These are phyloP conservation scores for Polyommatus iphigenia DNA, from an alignment of 2,888 invertebrate genomes.

Conservation along the genomic window DNA sequence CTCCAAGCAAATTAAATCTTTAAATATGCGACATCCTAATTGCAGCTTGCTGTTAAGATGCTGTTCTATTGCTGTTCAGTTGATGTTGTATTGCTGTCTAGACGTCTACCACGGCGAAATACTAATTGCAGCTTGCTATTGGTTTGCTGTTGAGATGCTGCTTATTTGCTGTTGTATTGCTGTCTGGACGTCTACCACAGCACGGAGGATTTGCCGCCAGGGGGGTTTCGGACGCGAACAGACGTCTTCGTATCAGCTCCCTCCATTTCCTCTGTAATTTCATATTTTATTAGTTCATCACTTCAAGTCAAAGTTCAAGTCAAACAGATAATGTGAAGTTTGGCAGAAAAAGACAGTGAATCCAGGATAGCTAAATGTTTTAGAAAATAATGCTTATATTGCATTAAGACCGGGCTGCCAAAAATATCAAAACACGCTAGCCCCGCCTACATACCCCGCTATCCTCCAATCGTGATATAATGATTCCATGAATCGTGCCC, in stretches of 20 bases:
- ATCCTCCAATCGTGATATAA: too few species aligned
- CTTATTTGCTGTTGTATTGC: neutral
- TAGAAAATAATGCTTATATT: too few species aligned
- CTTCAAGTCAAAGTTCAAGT: too few species aligned
- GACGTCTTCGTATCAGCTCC: slow-evolving; percentile 87
- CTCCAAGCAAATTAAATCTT: neutral
- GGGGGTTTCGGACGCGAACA: slow-evolving; percentile 93
- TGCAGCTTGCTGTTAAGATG: neutral
- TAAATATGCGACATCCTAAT: neutral
- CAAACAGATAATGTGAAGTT: too few species aligned
- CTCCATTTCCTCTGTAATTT: slow-evolving; percentile 86
- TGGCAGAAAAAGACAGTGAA: too few species aligned
- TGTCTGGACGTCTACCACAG: slow-evolving; percentile 83
- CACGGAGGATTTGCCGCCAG: slow-evolving; percentile 92
- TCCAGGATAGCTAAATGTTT: too few species aligned
- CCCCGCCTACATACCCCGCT: too few species aligned
- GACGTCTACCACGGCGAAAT: slow-evolving; percentile 83
- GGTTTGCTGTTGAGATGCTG: neutral
- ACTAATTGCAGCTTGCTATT: neutral
- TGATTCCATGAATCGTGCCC: too few species aligned
- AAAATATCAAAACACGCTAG: too few species aligned
- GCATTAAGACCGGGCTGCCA: too few species aligned
- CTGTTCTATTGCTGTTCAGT: neutral
- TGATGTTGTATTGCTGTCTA: neutral
- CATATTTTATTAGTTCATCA: slow-evolving; percentile 35